Conservation (phyloP, 2,888 invertebrate species). For the Idaea dimidiata region DNA sequence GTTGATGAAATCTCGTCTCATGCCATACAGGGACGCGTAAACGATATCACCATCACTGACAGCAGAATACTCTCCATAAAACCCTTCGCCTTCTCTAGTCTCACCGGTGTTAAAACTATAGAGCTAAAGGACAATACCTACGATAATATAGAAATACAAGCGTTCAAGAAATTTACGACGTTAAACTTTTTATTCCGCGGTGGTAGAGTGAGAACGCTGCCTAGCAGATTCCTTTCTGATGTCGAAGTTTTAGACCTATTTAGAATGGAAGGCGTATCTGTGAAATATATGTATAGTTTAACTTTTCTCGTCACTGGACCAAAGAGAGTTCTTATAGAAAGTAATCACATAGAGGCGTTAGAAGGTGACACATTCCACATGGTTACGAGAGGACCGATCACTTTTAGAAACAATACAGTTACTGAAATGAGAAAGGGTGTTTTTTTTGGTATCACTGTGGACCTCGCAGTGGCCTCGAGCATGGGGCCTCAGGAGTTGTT, state of each 20-base stretch:
- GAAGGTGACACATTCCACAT: conserved; percentile 85
- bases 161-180: conserved; percentile 89
- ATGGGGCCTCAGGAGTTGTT: conserved; percentile 73
- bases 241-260: conserved; percentile 85
- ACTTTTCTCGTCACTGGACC: conserved; percentile 85
- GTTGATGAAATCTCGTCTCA: conserved; percentile 79
- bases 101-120: conserved; percentile 83
- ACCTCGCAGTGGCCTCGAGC: conserved; percentile 65
- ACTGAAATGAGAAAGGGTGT: conserved; percentile 80
- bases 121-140: conserved; percentile 82
- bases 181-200: conserved; percentile 83
- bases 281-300: conserved; percentile 83
- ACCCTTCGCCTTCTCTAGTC: conserved; percentile 88
- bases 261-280: conserved; percentile 83
- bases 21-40: conserved; percentile 86
- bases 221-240: conserved; percentile 87
- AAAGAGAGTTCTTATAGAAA: conserved; percentile 81
- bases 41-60: conserved; percentile 83
- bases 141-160: conserved; percentile 83
- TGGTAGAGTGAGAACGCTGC: conserved; percentile 81
- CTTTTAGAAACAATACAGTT: conserved; percentile 84
- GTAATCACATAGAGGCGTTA: conserved; percentile 79
- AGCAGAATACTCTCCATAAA: conserved; percentile 82
- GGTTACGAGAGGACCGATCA: conserved; percentile 81
- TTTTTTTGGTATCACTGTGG: conserved; percentile 81